phyloP scores from a whole-genome alignment of 1,140 invertebrate genomes.

The Archegozetes longisetosus region DNA sequence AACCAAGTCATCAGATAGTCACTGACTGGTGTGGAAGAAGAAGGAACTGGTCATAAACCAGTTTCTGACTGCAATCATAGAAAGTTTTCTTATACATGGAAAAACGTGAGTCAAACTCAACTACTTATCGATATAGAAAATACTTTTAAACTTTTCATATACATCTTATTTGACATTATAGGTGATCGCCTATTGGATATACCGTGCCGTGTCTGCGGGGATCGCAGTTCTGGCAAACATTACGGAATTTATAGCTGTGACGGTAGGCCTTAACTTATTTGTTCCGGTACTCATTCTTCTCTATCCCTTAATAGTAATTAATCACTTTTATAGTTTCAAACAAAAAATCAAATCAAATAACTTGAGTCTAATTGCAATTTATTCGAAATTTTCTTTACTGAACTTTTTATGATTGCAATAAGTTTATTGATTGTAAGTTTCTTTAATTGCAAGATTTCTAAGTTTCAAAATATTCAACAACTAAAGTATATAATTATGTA shows the following conservation, averaged over 20 bases:
- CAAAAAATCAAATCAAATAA: not conserved
- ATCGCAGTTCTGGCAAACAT: conserved; percentile 89
- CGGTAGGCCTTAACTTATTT: conserved; percentile 48
- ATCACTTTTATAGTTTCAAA: not conserved
- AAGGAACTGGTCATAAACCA: too few relatives aligned
- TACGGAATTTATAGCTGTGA: conserved; percentile 95
- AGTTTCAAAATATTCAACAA: too few relatives aligned
- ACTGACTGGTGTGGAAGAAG: too few relatives aligned
- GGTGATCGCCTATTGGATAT: conserved; percentile 86
- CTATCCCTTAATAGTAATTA: not conserved
- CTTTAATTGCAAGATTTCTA: not conserved
- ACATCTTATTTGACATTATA: conserved; percentile 30
- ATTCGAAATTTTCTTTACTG: not conserved
- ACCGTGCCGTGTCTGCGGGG: conserved; percentile 88
- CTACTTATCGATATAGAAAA: too few relatives aligned
- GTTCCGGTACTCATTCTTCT: too few relatives aligned
- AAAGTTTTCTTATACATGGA: too few relatives aligned
- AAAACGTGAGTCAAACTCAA: too few relatives aligned
- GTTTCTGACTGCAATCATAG: too few relatives aligned
- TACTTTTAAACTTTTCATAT: too few relatives aligned
- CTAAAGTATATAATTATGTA: too few relatives aligned
- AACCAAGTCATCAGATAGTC: too few relatives aligned
- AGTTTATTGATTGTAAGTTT: not conserved
- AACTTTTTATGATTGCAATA: not conserved
- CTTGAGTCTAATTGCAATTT: not conserved